A percentile compares a stretch with the other conserved stretches of the same genome.
phyloP scores from a whole-genome alignment of 2,888 invertebrate genomes.

The Camponotus fellah region DNA sequence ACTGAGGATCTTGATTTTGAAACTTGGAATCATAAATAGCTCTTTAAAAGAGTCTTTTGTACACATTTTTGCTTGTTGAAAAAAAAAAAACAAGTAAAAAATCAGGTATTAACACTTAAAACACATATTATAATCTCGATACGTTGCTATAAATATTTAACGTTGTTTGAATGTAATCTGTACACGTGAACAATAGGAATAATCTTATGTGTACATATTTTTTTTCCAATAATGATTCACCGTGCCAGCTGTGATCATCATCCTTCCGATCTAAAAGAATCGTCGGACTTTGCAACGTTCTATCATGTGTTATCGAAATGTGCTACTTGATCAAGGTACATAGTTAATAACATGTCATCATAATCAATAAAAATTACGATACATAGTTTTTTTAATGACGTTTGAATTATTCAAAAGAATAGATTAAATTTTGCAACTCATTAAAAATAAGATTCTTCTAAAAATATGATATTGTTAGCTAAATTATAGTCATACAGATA shows the following conservation, averaged over 20 bases:
- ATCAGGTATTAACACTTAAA: neutral
- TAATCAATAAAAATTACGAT: neutral
- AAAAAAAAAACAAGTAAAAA: neutral
- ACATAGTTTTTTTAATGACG: neutral
- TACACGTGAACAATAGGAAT: neutral
- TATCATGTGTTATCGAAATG: slow-evolving; percentile 19
- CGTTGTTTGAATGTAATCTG: neutral
- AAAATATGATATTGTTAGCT: neutral
- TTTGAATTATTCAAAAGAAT: neutral
- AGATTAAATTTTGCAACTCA: neutral
- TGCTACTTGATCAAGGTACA: slow-evolving; percentile 27
- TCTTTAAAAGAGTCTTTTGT: too few species aligned
- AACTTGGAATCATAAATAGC: neutral
- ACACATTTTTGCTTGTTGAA: neutral
- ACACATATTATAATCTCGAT: neutral
- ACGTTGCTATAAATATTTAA: neutral
- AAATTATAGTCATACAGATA: neutral
- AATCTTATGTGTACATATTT: neutral
- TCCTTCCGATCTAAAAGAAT: slow-evolving; percentile 13
- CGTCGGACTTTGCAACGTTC: slow-evolving; percentile 36
- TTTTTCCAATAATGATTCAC: slow-evolving; percentile 37
- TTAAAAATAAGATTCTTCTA: neutral
- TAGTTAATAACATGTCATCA: neutral
- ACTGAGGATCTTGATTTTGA: neutral
- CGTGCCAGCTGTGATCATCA: slow-evolving; percentile 15